Evolutionary conservation across 2,797 vertebrate genomes (phyloP).

Genomic region (Enteromius anoplus): DNA sequence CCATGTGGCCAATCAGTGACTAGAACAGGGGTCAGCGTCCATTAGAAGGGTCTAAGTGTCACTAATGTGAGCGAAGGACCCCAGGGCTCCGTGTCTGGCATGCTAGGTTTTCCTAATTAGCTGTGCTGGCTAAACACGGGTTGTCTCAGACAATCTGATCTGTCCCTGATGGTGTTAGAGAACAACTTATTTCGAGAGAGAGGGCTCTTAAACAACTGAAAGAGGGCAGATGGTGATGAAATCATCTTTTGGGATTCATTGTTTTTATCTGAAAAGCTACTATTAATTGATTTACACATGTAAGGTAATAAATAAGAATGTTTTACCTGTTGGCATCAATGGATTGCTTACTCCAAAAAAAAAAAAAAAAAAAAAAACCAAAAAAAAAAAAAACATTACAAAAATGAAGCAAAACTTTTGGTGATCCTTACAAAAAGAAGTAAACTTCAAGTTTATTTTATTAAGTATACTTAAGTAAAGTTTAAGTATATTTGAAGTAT

Average conservation of each 20-base stretch:
- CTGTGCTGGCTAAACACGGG: constrained; percentile 20
- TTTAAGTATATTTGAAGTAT: too few species aligned
- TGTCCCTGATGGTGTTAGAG: constrained; percentile 13
- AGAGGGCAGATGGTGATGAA: neutral
- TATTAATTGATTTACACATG: neutral
- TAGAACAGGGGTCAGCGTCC: constrained; percentile 40
- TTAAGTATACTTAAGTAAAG: too few species aligned
- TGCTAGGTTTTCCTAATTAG: constrained; percentile 37
- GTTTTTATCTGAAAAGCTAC: too few species aligned
- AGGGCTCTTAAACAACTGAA: neutral
- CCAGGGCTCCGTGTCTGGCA: neutral
- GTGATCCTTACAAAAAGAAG: too few species aligned
- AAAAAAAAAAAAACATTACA: too few species aligned
- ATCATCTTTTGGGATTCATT: neutral
- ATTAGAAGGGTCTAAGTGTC: constrained; percentile 28
- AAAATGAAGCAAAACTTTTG: too few species aligned
- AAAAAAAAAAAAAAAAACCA: too few species aligned
- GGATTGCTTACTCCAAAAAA: too few species aligned
- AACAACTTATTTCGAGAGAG: constrained; percentile 18
- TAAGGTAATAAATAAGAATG: neutral
- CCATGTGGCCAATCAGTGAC: constrained; percentile 52
- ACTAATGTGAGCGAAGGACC: constrained; percentile 13
- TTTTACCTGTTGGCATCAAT: neutral
- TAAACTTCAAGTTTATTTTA: too few species aligned
- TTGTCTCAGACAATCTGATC: constrained; percentile 15